These are phyloP conservation scores for Agrochola litura DNA, from an alignment of 2,888 invertebrate species.

Conservation along the genomic window DNA sequence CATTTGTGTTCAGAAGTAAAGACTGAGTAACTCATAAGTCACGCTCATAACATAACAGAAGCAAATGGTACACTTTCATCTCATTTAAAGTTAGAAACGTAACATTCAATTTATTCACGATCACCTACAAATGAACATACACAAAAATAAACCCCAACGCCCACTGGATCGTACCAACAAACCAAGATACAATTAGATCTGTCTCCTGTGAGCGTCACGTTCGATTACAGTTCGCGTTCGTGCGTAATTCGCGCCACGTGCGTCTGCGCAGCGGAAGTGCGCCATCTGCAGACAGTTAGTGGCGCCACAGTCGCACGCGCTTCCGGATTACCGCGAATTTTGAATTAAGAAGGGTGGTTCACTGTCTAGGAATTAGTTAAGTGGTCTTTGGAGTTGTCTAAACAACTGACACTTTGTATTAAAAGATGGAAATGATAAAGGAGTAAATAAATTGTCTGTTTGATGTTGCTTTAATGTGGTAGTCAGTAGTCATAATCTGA, in stretches of 20 bases:
- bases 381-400: slow-evolving; percentile 38
- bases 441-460: not conserved
- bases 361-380: slow-evolving; percentile 54
- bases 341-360: slow-evolving; percentile 55
- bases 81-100: slow-evolving; percentile 43
- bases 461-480: slow-evolving; percentile 20
- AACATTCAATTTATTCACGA: slow-evolving; percentile 47
- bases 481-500: not conserved
- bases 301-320: slow-evolving; percentile 72
- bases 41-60: not conserved
- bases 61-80: slow-evolving; percentile 37
- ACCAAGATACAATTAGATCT: slow-evolving; percentile 63
- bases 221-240: slow-evolving; percentile 74
- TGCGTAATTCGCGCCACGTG: slow-evolving; percentile 77
- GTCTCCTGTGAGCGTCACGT: slow-evolving; percentile 69
- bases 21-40: not conserved
- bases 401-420: slow-evolving; percentile 46
- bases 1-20: not conserved
- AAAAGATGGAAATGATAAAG: slow-evolving; percentile 42
- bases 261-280: slow-evolving; percentile 67
- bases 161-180: slow-evolving; percentile 54
- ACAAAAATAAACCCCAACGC: slow-evolving; percentile 51
- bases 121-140: slow-evolving; percentile 34
- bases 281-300: slow-evolving; percentile 73
- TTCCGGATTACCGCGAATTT: slow-evolving; percentile 70